Evolutionary conservation across 2,888 invertebrate genomes (phyloP).

Genomic region (Drosophila heteroneura): DNA sequence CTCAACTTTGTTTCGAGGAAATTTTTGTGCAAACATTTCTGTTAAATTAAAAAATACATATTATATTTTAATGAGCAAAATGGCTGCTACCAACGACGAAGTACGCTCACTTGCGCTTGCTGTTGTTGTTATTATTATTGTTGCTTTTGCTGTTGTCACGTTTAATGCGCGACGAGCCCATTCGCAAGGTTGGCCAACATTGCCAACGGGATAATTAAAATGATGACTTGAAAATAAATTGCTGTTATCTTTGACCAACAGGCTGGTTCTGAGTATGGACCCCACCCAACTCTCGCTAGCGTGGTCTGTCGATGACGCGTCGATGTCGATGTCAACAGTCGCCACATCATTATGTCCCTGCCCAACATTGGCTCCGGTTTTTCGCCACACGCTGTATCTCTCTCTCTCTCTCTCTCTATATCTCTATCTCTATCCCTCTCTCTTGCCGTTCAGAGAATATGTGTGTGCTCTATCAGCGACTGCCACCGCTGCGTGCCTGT

Average conservation of each 20-base stretch:
- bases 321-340: conserved; percentile 65
- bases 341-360: conserved; percentile 66
- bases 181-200: conserved; percentile 67
- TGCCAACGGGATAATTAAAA: conserved; percentile 84
- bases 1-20: conserved; percentile 76
- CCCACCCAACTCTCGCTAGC: conserved; percentile 5
- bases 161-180: conserved; percentile 75
- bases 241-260: conserved; percentile 84
- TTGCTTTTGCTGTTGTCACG: conserved; percentile 63
- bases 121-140: conserved; percentile 13
- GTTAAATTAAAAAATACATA: conserved; percentile 84
- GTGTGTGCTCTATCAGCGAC: conserved; percentile 76
- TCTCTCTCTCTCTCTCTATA: neutral
- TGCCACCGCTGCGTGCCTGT: conserved; percentile 75
- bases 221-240: conserved; percentile 84
- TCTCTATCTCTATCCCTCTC: neutral
- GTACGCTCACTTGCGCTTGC: conserved; percentile 14
- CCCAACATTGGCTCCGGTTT: conserved; percentile 28
- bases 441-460: neutral
- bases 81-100: conserved; percentile 61
- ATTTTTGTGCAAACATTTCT: conserved; percentile 84
- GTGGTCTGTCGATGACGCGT: conserved; percentile 71
- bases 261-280: conserved; percentile 51
- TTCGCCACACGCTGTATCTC: conserved; percentile 14
- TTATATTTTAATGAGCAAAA: conserved; percentile 85